These are phyloP conservation scores for Leptinotarsa juncta DNA, from an alignment of 2,888 invertebrate genomes.

Conservation along the genomic window DNA sequence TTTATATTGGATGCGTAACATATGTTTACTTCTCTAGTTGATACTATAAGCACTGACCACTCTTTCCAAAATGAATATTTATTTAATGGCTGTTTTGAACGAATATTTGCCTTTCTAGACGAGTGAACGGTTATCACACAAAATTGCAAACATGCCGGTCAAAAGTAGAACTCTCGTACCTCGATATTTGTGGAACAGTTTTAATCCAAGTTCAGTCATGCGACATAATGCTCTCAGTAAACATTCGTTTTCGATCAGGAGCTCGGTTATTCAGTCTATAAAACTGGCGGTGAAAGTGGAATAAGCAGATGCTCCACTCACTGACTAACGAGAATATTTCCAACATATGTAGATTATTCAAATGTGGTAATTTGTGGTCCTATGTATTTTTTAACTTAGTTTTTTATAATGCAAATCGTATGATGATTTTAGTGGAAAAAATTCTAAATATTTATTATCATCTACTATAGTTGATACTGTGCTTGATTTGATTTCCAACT, in stretches of 20 bases:
- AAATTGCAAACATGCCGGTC: conserved; percentile 18
- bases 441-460: no score
- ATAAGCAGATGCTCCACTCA: background rate
- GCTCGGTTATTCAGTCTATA: background rate
- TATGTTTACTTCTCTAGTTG: no score
- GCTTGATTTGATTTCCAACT: no score
- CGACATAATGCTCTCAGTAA: conserved; percentile 16
- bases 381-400: background rate
- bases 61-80: no score
- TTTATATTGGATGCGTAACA: no score
- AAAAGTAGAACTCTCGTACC: conserved; percentile 7
- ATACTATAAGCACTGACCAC: no score
- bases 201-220: conserved; percentile 20
- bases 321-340: background rate
- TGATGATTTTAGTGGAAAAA: no score
- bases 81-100: background rate
- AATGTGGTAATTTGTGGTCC: background rate
- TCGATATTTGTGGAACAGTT: conserved; percentile 16
- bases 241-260: conserved; percentile 5
- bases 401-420: no score
- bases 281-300: conserved; percentile 10
- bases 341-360: background rate
- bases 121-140: background rate
- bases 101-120: background rate
- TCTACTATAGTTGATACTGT: no score